Base-by-base conservation (phyloP, 2,888 invertebrate species). In the Drosophila rellima region DNA sequence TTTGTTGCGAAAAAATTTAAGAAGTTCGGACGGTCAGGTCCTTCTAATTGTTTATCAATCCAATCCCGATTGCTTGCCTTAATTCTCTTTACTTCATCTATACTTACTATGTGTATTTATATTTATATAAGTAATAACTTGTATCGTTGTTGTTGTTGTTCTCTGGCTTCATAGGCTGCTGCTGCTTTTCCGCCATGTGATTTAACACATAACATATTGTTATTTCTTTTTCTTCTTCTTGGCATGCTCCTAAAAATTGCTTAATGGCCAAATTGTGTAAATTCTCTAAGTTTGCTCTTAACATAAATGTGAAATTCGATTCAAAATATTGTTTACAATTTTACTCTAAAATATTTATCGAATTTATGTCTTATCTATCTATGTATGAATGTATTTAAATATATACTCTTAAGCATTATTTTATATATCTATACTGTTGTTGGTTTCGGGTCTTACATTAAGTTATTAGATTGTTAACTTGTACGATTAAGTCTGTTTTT, bases 201-300 rank as follows among this genome's bases (percentile, higher is more conserved):
- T 60, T 68, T 69, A 60, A 63, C 40, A 42, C 40, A 61, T 73
- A 65, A 55, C 31, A 29, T 47, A 13, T 52, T 29, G 29, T 48
- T 60, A 45, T 42, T 29, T 37, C n/a, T 31, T 45, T 17, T 3
- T 57, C 15, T 37, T 8, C 29, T 23, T n/a, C 47, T 47, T 52
- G 69, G 78, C 74, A 78, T 78, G 78, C 71, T 70, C 17, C 39
- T 57, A 18, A 70, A 54, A 54, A 45, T 18, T 20, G 23, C 44
- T 57, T 35, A 56, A 31, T 33, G 52, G 29, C 17, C 26, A 20
- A 20, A 45, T 48, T 69, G 11, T 69, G 11, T 60, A 44, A 44
- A 57, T 59, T 40, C 31, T 31, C 10, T n/a, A 29, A 70, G 55
- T 51, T 54, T 59, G 39, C 50, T 57, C 15, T 17, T 6, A 52